phyloP scores from a whole-genome alignment of 2,113 vertebrate species.

The Phrynosoma blainvillii region DNA sequence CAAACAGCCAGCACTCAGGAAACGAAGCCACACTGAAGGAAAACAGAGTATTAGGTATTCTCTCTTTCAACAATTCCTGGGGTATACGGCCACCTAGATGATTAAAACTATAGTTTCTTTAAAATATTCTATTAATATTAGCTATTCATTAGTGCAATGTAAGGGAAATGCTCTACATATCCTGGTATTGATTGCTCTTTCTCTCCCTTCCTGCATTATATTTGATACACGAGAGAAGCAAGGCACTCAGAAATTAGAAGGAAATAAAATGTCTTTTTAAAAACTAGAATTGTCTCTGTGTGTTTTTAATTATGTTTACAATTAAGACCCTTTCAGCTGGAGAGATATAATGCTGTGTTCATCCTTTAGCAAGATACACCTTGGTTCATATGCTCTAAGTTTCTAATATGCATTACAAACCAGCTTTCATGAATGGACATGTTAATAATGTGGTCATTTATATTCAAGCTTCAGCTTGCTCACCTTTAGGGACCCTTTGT shows the following conservation, averaged over 20 bases:
- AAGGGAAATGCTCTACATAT: neutral
- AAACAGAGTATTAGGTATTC: too few species aligned
- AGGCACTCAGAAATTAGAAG: neutral
- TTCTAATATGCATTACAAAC: slow-evolving; percentile 59
- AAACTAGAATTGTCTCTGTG: neutral
- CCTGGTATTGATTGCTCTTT: neutral
- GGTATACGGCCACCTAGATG: neutral
- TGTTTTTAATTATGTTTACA: neutral
- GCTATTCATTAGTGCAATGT: neutral
- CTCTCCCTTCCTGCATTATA: neutral
- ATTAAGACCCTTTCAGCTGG: neutral
- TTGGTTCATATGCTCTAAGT: slow-evolving; percentile 31
- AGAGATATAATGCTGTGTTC: slow-evolving; percentile 7
- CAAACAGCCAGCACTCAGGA: neutral
- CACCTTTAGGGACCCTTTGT: slow-evolving; percentile 75
- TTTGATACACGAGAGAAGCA: neutral
- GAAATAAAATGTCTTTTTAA: neutral
- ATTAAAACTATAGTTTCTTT: neutral
- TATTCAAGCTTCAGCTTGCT: slow-evolving; percentile 70
- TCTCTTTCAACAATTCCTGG: too few species aligned
- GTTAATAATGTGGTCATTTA: slow-evolving; percentile 73
- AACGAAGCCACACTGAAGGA: neutral
- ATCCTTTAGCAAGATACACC: slow-evolving; percentile 7
- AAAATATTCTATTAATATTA: neutral
- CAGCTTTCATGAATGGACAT: slow-evolving; percentile 60